These are phyloP conservation scores for Gobionotothen gibberifrons DNA, from an alignment of 2,797 vertebrate genomes.

Conservation along the genomic window DNA sequence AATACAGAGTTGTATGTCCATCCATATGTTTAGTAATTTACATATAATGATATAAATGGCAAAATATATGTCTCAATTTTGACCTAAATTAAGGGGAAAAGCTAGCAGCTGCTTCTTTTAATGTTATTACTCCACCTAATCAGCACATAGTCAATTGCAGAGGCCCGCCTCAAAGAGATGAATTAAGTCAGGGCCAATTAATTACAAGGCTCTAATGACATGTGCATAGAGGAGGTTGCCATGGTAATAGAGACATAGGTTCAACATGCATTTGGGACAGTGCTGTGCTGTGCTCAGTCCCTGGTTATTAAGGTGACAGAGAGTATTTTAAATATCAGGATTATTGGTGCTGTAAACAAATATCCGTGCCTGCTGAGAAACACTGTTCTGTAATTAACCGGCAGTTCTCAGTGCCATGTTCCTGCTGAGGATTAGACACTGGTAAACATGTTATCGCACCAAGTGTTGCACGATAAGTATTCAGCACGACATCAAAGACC, in stretches of 20 bases:
- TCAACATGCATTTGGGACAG: conserved; percentile 50
- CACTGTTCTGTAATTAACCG: conserved; percentile 67
- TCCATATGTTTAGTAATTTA: not conserved
- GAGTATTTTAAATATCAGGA: conserved; percentile 70
- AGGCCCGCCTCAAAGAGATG: conserved; percentile 57
- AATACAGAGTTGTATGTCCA: not conserved
- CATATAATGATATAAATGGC: conserved; percentile 8
- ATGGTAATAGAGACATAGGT: conserved; percentile 72
- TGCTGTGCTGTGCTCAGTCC: conserved; percentile 44
- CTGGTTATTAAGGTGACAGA: conserved; percentile 53
- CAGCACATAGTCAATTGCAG: conserved; percentile 56
- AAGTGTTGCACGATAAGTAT: conserved; percentile 49
- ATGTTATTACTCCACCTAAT: conserved; percentile 39
- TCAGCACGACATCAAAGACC: conserved; percentile 60
- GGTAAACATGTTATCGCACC: conserved; percentile 66
- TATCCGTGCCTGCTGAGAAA: conserved; percentile 62
- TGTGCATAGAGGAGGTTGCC: conserved; percentile 70
- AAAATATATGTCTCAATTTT: conserved; percentile 1
- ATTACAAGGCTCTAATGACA: conserved; percentile 81
- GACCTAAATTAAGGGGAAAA: not conserved
- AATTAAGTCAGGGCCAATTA: conserved; percentile 80
- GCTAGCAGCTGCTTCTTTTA: conserved; percentile 34
- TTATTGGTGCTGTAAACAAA: conserved; percentile 71
- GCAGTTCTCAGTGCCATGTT: conserved; percentile 43
- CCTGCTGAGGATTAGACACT: conserved; percentile 66